Base-by-base conservation (phyloP, 2,888 invertebrate species). In the Scaptomyza flava region DNA sequence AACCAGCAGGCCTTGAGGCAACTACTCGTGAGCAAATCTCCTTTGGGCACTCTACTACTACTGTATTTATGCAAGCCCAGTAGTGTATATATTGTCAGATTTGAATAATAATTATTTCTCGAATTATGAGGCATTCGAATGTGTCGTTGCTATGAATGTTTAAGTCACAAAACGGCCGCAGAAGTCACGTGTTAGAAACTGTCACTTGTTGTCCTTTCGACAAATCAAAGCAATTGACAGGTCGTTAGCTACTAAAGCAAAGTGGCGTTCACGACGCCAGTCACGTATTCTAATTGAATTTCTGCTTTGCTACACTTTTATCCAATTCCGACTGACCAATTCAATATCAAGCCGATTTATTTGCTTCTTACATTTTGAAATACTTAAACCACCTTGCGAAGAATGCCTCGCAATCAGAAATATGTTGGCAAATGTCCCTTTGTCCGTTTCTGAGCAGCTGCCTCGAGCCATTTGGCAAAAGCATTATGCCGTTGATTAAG, bases 401-500 rank as follows among this genome's bases (percentile, higher is more conserved):
- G 33, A 59, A 38, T 14, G 38, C 8, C 17, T 17, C 66, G 68
- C 74, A 72, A 76, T 78, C 78, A 75, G 78, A 80, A 78, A 80
- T 70, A 58, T 67, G 71, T 43, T 34, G 51, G 53, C 64, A 65
- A 68, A 68, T 61, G 61, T 68, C 53, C 34, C 42, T 61, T 42
- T 48, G 33, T 23, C 23, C 46, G 34, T 48, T 56, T 17, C 52
- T 45, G 12, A 59, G 46, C 56, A 42, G 58, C 50, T 66, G 81
- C 79, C 67, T 27, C 42, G 46, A 64, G 85, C 80, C 78, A 78
- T 85, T 85, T 73, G 73, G 76, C 76, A 69, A 76, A 70, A 67
- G 68, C 78, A 80, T 73, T 80, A 64, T 74, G 85, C 68, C 73
- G 73, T 78, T 85, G 82, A 83, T 83, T 83, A 83, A 72, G 76